Evolutionary conservation across 2,113 vertebrate species (phyloP).

Genomic region (Leucosticte australis): DNA sequence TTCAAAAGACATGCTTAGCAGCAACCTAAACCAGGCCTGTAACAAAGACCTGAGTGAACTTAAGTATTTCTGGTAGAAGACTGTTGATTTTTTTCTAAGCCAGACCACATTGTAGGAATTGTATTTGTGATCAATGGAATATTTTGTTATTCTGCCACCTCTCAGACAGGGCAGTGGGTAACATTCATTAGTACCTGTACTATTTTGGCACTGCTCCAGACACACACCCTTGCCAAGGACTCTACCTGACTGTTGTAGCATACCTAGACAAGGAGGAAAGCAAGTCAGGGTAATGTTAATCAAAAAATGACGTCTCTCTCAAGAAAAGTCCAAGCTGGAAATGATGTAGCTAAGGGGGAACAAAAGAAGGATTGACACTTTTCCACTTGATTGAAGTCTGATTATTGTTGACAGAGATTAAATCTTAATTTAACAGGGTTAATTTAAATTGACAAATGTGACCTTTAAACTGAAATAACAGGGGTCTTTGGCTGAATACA

Average conservation of each 20-base stretch:
- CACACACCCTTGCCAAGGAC: background rate
- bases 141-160: background rate
- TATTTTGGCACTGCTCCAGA: background rate
- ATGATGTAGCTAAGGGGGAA: background rate
- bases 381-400: background rate
- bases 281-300: background rate
- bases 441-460: slow-evolving; percentile 44
- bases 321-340: background rate
- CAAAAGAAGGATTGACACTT: background rate
- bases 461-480: slow-evolving; percentile 21
- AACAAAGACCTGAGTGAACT: background rate
- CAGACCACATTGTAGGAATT: background rate
- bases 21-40: background rate
- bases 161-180: background rate
- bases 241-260: background rate
- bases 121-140: background rate
- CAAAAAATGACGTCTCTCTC: background rate
- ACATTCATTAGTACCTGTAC: background rate
- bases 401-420: slow-evolving; percentile 24
- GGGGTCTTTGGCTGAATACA: background rate
- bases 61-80: background rate
- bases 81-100: background rate
- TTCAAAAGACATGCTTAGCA: background rate
- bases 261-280: background rate
- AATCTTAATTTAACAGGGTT: slow-evolving; percentile 21